phyloP scores from a whole-genome alignment of 2,797 vertebrate species.

The Catostomus latipinnis region DNA sequence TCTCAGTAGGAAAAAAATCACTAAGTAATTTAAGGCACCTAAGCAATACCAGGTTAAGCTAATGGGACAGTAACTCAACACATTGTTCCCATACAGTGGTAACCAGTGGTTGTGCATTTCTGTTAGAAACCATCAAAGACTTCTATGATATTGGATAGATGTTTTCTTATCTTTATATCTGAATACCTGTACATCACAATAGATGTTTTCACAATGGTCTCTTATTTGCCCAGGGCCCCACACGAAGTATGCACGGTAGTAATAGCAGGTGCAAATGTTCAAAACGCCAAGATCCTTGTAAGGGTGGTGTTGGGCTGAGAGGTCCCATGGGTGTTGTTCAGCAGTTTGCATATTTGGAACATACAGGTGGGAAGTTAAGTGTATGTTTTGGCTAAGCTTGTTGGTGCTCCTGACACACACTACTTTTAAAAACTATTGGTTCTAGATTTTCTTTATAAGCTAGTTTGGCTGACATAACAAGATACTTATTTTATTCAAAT shows the following conservation, averaged over 20 bases:
- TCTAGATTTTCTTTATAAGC: not conserved
- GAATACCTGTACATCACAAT: not conserved
- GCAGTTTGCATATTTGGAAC: too few relatives aligned
- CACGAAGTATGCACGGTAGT: constrained; percentile 9
- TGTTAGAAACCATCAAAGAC: not conserved
- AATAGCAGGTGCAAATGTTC: not conserved
- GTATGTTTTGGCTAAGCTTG: not conserved
- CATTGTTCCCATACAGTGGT: not conserved
- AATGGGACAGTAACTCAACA: not conserved
- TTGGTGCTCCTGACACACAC: not conserved
- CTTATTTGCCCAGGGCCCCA: not conserved
- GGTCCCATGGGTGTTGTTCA: not conserved
- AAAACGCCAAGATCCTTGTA: not conserved
- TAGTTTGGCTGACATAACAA: not conserved
- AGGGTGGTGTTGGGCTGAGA: not conserved
- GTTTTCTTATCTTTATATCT: constrained; percentile 1
- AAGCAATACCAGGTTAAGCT: not conserved
- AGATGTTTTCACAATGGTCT: not conserved
- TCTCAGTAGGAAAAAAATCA: not conserved
- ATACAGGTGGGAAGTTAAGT: not conserved
- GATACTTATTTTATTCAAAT: not conserved
- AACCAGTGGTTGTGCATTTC: not conserved
- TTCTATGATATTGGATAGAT: not conserved
- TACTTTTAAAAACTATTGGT: not conserved
- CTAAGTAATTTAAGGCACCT: not conserved